Evolutionary conservation across 2,888 invertebrate genomes (phyloP).

Genomic region (Drosophila villosipedis): DNA sequence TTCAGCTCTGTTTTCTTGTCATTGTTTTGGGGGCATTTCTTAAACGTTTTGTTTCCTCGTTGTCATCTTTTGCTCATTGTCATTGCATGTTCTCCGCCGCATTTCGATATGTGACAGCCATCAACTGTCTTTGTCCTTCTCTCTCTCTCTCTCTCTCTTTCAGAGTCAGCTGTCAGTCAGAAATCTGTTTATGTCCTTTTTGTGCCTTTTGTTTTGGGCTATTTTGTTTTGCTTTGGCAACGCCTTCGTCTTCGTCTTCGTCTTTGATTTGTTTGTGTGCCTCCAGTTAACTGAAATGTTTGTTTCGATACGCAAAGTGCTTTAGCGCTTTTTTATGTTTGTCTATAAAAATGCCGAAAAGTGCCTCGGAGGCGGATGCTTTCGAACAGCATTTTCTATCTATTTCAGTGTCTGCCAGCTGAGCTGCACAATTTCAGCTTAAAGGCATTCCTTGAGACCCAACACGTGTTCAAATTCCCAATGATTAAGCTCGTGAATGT

Average conservation of each 20-base stretch:
- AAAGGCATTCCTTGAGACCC: constrained; percentile 5
- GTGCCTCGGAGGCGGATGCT: constrained; percentile 13
- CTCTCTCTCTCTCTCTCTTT: background rate
- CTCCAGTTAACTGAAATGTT: constrained; percentile 50
- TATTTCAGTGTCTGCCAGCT: constrained; percentile 1
- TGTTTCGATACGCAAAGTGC: constrained; percentile 64
- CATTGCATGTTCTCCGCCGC: constrained; percentile 13
- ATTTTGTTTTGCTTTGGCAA: constrained; percentile 64
- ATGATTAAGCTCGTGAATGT: background rate
- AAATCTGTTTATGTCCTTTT: constrained; percentile 58
- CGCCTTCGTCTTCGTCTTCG: background rate
- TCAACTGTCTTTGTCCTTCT: background rate
- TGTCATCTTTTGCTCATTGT: constrained; percentile 55
- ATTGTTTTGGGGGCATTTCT: constrained; percentile 14
- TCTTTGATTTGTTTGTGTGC: constrained; percentile 4
- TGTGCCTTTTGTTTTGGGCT: constrained; percentile 64
- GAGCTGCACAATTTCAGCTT: background rate
- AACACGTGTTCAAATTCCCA: constrained; percentile 7
- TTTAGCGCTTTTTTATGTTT: constrained; percentile 62
- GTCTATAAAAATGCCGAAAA: constrained; percentile 62
- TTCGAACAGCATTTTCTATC: background rate
- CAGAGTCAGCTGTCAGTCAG: constrained; percentile 17
- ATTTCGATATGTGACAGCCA: constrained; percentile 10
- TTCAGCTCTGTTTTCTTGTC: background rate
- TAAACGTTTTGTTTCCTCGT: constrained; percentile 25